A percentile compares a stretch with the other conserved stretches of the same genome.
phyloP scores from a whole-genome alignment of 2,888 invertebrate genomes.

The Sympetrum striolatum region DNA sequence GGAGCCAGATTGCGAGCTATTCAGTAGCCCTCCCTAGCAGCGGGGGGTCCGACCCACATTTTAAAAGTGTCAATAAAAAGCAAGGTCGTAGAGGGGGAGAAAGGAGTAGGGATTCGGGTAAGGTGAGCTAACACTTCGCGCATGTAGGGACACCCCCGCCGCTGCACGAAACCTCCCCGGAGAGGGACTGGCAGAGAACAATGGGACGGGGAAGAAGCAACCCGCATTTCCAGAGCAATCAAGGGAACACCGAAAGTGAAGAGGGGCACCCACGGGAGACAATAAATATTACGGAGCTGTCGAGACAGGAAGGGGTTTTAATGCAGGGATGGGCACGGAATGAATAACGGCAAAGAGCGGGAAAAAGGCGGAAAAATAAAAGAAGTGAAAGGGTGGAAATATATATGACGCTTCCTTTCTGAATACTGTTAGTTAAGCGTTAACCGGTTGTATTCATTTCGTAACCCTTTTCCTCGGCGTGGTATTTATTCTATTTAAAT shows the following conservation, averaged over 20 bases:
- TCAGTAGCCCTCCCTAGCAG: not conserved
- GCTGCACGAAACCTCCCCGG: not conserved
- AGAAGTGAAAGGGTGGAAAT: not conserved
- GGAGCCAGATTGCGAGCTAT: constrained; percentile 2
- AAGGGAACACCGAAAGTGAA: constrained; percentile 38
- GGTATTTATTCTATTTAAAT: too few species aligned
- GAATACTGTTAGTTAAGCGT: too few species aligned
- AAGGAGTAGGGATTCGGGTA: not conserved
- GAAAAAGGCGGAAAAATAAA: not conserved
- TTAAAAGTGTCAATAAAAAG: constrained; percentile 16
- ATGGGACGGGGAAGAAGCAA: not conserved
- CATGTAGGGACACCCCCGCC: not conserved
- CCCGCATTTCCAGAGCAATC: constrained; percentile 32
- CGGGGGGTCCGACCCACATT: constrained; percentile 3
- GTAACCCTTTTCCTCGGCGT: too few species aligned
- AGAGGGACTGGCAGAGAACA: not conserved
- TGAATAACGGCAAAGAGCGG: not conserved
- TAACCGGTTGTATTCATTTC: too few species aligned
- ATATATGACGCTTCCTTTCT: not conserved
- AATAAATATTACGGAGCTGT: constrained; percentile 26
- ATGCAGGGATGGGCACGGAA: not conserved
- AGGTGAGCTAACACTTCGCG: not conserved
- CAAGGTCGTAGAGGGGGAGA: not conserved
- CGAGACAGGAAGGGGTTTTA: not conserved
- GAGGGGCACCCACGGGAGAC: constrained; percentile 27